phyloP scores from a whole-genome alignment of 2,797 vertebrate genomes.

The Tokudaia muenninki region DNA sequence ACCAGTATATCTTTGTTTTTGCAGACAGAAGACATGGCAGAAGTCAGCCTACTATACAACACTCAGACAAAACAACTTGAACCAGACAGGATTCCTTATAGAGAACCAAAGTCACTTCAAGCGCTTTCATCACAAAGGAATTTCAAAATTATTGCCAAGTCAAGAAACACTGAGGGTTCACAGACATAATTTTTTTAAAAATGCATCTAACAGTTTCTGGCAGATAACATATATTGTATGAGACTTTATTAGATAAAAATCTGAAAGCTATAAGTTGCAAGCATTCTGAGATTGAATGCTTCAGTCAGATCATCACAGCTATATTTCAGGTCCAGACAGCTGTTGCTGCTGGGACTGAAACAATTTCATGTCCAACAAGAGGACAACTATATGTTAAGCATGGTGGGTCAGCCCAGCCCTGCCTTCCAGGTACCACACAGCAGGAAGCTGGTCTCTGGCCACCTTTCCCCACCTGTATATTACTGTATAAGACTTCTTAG shows the following conservation, averaged over 20 bases:
- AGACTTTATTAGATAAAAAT: constrained; percentile 18
- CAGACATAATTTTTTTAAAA: neutral
- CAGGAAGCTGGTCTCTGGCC: neutral
- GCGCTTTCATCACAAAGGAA: neutral
- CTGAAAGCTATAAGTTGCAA: neutral
- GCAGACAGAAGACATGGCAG: neutral
- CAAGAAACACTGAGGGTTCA: neutral
- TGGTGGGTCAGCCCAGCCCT: no score
- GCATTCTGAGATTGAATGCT: neutral
- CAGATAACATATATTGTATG: neutral
- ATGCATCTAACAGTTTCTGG: neutral
- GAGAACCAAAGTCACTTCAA: neutral
- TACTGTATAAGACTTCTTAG: neutral
- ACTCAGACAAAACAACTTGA: neutral
- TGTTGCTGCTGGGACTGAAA: neutral
- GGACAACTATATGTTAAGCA: neutral
- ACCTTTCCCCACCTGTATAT: neutral
- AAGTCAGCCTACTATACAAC: neutral
- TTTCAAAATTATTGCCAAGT: neutral
- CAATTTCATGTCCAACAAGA: neutral
- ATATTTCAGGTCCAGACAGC: neutral
- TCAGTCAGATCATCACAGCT: neutral
- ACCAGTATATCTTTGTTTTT: neutral
- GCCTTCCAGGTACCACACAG: neutral
- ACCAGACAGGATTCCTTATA: neutral